phyloP scores from a whole-genome alignment of 2,888 invertebrate species.

The Zonitis immaculata region DNA sequence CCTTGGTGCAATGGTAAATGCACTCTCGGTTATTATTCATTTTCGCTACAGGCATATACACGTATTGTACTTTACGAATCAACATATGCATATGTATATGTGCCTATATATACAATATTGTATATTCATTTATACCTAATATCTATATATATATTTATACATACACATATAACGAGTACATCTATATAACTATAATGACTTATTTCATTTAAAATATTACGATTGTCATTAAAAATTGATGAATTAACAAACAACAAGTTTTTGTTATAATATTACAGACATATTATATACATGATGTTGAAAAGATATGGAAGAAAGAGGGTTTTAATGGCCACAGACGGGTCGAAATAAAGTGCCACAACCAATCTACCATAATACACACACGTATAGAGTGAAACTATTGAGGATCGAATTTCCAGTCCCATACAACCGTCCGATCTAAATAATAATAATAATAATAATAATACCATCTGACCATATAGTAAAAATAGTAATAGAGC shows the following conservation, averaged over 20 bases:
- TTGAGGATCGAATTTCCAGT: neutral
- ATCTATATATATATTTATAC: too few relatives aligned
- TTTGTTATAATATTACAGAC: too few relatives aligned
- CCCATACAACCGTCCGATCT: neutral
- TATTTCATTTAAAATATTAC: neutral
- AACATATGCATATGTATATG: neutral
- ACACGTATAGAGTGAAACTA: neutral
- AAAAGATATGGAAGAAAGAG: neutral
- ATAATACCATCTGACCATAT: neutral
- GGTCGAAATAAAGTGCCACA: neutral
- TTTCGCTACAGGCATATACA: neutral
- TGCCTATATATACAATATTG: neutral
- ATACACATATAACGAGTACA: too few relatives aligned
- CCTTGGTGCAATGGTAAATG: slow-evolving; percentile 7
- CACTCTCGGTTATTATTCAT: slow-evolving; percentile 2
- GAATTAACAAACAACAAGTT: neutral
- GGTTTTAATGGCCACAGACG: neutral
- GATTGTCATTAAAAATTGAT: neutral
- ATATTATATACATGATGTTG: neutral
- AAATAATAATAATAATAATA: too few relatives aligned
- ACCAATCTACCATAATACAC: too few relatives aligned
- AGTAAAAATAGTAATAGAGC: too few relatives aligned
- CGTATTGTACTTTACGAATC: neutral
- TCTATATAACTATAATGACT: neutral
- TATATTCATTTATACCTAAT: too few relatives aligned